Conservation (phyloP, 23 tunicate genomes). For the Styela plicata region DNA sequence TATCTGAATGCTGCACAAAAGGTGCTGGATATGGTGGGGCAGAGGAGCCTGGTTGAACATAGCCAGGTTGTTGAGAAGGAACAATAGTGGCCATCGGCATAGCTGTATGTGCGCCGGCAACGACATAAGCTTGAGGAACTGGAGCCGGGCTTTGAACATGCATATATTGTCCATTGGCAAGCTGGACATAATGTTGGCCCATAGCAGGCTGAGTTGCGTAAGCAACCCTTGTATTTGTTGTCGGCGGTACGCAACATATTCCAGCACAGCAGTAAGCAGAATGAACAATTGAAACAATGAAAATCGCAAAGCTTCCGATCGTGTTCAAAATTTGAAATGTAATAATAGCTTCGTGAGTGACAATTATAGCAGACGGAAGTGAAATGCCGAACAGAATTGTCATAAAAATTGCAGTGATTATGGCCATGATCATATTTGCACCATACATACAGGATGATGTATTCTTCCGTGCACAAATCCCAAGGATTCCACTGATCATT, state of each 20-base stretch:
- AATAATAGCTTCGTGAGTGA: not conserved
- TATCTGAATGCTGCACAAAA: not conserved
- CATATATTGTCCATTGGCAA: not conserved
- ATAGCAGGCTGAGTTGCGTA: not conserved
- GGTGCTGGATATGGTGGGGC: not conserved
- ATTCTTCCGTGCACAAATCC: not conserved
- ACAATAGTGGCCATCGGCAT: not conserved
- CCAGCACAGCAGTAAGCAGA: constrained; percentile 12
- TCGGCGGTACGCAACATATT: too few species aligned
- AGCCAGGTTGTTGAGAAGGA: not conserved
- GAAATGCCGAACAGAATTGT: not conserved
- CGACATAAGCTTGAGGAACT: not conserved
- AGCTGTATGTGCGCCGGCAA: not conserved
- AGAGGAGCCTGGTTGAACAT: not conserved
- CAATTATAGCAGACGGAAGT: not conserved
- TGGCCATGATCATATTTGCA: constrained; percentile 10
- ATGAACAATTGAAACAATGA: constrained; percentile 8
- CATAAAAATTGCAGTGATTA: not conserved
- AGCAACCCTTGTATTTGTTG: too few species aligned
- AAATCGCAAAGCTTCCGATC: not conserved
- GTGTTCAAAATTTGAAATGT: not conserved
- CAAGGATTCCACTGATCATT: constrained; percentile 13
- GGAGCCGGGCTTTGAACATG: not conserved
- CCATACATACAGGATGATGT: not conserved
- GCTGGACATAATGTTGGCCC: not conserved